Base-by-base conservation (phyloP, 2,888 invertebrate species). In the Antheraea assamensis region DNA sequence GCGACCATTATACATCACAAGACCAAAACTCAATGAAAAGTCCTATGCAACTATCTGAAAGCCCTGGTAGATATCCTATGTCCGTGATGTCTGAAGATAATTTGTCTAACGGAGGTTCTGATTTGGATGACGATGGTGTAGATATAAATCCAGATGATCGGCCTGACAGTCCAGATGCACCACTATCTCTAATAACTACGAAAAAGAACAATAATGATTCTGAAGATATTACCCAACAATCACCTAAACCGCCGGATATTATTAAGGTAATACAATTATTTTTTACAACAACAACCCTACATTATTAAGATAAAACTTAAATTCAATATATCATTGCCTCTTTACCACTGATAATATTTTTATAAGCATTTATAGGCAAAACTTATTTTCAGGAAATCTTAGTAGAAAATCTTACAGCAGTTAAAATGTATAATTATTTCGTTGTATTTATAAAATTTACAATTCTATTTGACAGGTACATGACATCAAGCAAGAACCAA, bases 151-250 rank as follows among this genome's bases (percentile, higher is more conserved):
- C 92, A 17, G 95, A 95, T 80, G 96, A 96, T 73, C 95, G 96
- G 74, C 95, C 96, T 13, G 92, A 94, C 49, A 96, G 96, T 82
- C 97, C 97, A 19, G 96, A 95, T 76, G 95, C 96, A 68, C 97
- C 97, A 30, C 90, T 97, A 3, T 97, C 97, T 1, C 88, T 97
- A 76, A 97, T 97, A 70, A 97, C 96, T 10, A 95, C 92, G 42
- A 95, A 95, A 79, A 96, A 95, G 81, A 90, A 88, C 76, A 91
- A 91, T 75, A 92, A 94, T 75, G 94, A 95, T 74, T 88, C 90
- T 10, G 95, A 95, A 78, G 93, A 95, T 27, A 88, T 85, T 58
- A 93, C 92, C 70, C 93, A 95, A 74, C 95, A 95, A 80, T 95
- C 95, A 17, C 93, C 92, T n/a, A 95, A 95, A 80, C 92, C 94